Conservation (phyloP, 2,888 invertebrate species). For the Neria commutata region DNA sequence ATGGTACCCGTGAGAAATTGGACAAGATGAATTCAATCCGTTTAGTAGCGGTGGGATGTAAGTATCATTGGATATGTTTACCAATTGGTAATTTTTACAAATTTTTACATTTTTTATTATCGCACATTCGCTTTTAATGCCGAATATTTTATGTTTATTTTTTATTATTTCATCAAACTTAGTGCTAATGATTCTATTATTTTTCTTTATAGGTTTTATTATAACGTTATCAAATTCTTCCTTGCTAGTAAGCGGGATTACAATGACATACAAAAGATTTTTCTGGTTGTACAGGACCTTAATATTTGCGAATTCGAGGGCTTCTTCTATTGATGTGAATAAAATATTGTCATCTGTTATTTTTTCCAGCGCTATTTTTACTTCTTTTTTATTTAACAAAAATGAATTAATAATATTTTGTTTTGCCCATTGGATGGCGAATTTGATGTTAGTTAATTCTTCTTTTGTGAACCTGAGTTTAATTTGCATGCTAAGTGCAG, state of each 20-base stretch:
- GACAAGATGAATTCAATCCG: not conserved
- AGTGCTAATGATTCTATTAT: not conserved
- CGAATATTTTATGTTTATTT: not conserved
- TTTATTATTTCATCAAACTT: not conserved
- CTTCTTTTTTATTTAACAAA: not conserved
- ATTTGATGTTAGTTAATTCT: not conserved
- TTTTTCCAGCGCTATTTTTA: not conserved
- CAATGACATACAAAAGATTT: constrained; percentile 1
- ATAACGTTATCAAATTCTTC: not conserved
- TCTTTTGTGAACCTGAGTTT: not conserved
- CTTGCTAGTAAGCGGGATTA: not conserved
- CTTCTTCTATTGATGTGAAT: not conserved
- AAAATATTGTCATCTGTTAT: not conserved
- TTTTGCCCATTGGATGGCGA: not conserved
- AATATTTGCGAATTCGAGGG: not conserved
- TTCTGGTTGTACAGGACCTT: not conserved
- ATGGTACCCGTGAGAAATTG: not conserved
- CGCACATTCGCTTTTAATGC: not conserved
- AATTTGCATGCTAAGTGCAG: not conserved
- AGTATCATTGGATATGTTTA: not conserved
- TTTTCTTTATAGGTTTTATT: constrained; percentile 1
- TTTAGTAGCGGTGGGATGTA: not conserved
- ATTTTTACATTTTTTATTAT: not conserved
- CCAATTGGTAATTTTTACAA: not conserved
- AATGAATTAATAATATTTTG: too few relatives aligned